Percentiles rank a stretch among this genome's conserved stretches.
Evolutionary conservation across 2,113 vertebrate species (phyloP).

Genomic region (Mesitornis unicolor): DNA sequence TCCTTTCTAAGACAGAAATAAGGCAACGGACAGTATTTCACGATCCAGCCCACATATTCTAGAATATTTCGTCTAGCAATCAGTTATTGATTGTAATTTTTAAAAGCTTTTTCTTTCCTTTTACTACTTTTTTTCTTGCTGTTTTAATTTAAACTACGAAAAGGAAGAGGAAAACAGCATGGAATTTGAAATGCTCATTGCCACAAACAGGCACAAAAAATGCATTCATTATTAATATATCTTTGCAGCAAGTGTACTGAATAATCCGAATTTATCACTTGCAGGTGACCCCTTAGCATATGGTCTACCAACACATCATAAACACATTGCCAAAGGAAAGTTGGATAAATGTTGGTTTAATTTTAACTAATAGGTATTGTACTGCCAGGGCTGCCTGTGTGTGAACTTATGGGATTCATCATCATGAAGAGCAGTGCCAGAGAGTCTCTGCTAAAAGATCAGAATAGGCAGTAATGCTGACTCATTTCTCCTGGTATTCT

Average conservation of each 20-base stretch:
- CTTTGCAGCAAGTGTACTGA: background rate
- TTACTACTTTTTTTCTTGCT: background rate
- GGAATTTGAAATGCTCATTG: background rate
- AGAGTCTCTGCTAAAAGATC: background rate
- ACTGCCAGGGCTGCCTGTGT: background rate
- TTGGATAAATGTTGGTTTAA: background rate
- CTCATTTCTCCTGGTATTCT: constrained; percentile 22
- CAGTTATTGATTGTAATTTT: background rate
- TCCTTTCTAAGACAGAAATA: background rate
- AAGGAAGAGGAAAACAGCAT: background rate
- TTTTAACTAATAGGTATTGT: constrained; percentile 30
- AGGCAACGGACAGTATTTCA: background rate
- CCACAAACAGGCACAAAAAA: background rate
- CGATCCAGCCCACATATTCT: background rate
- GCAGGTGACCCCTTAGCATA: background rate
- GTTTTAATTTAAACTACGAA: constrained; percentile 6
- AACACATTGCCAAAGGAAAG: background rate
- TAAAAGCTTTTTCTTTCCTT: background rate
- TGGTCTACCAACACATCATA: background rate
- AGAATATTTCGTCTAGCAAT: background rate
- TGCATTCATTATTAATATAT: background rate
- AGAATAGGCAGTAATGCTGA: constrained; percentile 1
- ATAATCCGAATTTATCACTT: background rate
- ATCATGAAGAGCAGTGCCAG: background rate
- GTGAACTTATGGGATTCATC: background rate